A percentile compares a stretch with the other conserved stretches of the same genome.
phyloP scores from a whole-genome alignment of 1,140 invertebrate species.

The Branchinecta lynchi region DNA sequence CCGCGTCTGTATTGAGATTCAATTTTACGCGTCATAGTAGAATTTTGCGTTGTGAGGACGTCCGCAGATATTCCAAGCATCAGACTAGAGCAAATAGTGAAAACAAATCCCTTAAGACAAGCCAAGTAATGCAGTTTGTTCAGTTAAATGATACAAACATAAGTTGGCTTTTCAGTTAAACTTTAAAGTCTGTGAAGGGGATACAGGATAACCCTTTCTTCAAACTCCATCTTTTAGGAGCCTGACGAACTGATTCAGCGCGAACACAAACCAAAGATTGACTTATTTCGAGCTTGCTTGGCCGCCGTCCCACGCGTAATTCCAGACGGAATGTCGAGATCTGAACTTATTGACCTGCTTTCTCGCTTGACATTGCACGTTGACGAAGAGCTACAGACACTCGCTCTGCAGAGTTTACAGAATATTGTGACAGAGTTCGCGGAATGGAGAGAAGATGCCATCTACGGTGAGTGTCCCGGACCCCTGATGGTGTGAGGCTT shows the following conservation, averaged over 20 bases:
- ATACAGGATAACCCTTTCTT: not conserved
- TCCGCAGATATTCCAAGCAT: no score
- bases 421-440: conserved; percentile 89
- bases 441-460: conserved; percentile 90
- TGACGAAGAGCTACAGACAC: conserved; percentile 70
- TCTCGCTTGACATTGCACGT: conserved; percentile 79
- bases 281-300: conserved; percentile 93
- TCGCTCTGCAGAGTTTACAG: conserved; percentile 91
- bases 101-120: no score
- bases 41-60: no score
- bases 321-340: conserved; percentile 87
- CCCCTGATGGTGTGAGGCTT: no score
- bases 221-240: conserved; percentile 36
- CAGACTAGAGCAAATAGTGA: no score
- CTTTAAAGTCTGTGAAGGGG: no score
- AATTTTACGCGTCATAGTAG: no score
- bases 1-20: no score
- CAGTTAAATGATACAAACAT: no score
- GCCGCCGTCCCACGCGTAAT: conserved; percentile 93
- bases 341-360: conserved; percentile 83
- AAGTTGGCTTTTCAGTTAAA: no score
- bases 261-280: conserved; percentile 94
- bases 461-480: conserved; percentile 38
- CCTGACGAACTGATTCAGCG: conserved; percentile 90
- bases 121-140: no score